These are phyloP conservation scores for Talpa occidentalis DNA, from an alignment of 2,113 vertebrate species.

Conservation along the genomic window DNA sequence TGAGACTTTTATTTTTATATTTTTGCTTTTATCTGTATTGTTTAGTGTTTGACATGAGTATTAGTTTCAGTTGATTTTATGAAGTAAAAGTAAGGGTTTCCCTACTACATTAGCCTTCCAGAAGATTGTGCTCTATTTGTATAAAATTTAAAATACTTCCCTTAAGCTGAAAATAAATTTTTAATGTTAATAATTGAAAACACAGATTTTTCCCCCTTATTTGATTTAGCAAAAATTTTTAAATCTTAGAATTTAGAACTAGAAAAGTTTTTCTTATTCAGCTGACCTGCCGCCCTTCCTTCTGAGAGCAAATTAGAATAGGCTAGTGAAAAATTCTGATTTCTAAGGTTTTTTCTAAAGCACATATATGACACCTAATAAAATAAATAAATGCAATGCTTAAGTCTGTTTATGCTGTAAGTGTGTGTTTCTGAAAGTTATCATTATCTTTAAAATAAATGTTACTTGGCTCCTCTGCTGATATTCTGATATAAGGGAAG, in stretches of 20 bases:
- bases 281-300: background rate
- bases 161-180: background rate
- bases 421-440: conserved; percentile 53
- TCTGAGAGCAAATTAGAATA: background rate
- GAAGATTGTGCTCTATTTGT: background rate
- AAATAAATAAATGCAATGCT: background rate
- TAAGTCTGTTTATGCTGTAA: conserved; percentile 47
- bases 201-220: background rate
- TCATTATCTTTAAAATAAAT: conserved; percentile 53
- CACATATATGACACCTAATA: conserved; percentile 8
- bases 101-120: background rate
- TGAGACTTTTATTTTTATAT: background rate
- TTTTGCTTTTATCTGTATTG: conserved; percentile 13
- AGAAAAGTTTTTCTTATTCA: background rate
- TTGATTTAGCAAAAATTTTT: conserved; percentile 32
- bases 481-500: conserved; percentile 1
- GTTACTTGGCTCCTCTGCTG: conserved; percentile 36
- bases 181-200: conserved; percentile 8
- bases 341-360: conserved; percentile 19
- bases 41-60: background rate
- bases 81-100: background rate
- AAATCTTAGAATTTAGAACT: background rate
- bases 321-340: conserved; percentile 44
- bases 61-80: background rate
- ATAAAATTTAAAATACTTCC: background rate